A percentile compares a stretch with the other conserved stretches of the same genome.
Conservation (phyloP, 2,113 vertebrate species). For the Haplochromis vanheusdeni region DNA sequence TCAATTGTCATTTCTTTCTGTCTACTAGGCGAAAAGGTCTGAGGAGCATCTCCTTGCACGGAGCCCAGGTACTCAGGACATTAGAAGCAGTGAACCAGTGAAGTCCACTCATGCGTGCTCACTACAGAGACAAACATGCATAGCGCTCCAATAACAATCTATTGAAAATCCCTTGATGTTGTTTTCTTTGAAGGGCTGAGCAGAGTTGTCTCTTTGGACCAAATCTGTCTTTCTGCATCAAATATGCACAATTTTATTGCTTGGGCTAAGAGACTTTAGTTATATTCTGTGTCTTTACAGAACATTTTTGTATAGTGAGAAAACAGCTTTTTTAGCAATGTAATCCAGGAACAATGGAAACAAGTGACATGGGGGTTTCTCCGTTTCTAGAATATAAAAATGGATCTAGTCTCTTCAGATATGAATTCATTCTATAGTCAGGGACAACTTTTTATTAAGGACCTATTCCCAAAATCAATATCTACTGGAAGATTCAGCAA, state of each 20-base stretch:
- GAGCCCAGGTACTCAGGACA: conserved; percentile 7
- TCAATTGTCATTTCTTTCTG: background rate
- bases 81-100: conserved; percentile 39
- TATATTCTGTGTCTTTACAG: background rate
- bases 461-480: background rate
- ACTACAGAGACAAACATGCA: conserved; percentile 26
- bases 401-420: background rate
- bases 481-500: background rate
- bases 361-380: background rate
- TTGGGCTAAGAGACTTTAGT: background rate
- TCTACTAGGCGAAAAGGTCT: background rate
- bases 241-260: background rate
- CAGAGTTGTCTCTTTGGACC: background rate
- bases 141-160: background rate
- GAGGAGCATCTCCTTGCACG: background rate
- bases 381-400: background rate
- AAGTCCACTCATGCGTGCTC: conserved; percentile 23
- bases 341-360: background rate
- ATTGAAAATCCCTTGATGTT: conserved; percentile 15
- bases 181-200: background rate
- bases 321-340: background rate
- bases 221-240: background rate
- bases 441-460: background rate
- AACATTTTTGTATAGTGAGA: background rate
- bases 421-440: background rate